Conservation (phyloP, 2,888 invertebrate species). For the Scaptomyza flava region DNA sequence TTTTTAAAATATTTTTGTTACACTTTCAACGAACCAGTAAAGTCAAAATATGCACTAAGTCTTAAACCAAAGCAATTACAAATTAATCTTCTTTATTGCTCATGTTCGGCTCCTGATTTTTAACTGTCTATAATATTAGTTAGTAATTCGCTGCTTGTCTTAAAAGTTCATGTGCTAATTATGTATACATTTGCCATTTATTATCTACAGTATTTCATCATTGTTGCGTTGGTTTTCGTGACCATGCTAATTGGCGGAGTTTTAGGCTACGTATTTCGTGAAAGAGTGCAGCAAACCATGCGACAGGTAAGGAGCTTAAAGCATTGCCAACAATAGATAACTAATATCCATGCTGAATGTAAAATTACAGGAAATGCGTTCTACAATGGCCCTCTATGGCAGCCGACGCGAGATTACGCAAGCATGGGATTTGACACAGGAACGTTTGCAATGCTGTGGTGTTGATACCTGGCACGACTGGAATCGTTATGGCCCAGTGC, state of each 20-base stretch:
- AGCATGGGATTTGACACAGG: constrained; percentile 96
- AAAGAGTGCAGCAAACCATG: constrained; percentile 91
- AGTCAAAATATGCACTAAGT: no score
- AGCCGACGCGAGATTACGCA: constrained; percentile 89
- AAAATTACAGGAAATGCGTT: constrained; percentile 87
- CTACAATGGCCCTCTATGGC: constrained; percentile 90
- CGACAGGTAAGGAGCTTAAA: constrained; percentile 85
- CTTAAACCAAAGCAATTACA: no score
- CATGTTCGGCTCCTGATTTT: no score
- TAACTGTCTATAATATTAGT: no score
- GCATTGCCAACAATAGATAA: neutral
- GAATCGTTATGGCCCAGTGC: constrained; percentile 89
- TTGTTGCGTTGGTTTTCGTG: constrained; percentile 94
- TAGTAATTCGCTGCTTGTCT: neutral
- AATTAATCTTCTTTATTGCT: no score
- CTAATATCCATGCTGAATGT: neutral
- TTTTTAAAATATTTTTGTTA: no score
- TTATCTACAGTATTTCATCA: constrained; percentile 91
- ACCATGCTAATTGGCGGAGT: constrained; percentile 96
- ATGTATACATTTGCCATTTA: constrained; percentile 19
- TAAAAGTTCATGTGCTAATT: constrained; percentile 16
- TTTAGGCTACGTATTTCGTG: constrained; percentile 94
- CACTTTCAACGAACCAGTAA: no score
- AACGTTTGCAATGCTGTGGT: constrained; percentile 93
- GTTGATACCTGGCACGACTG: constrained; percentile 91